phyloP scores from a whole-genome alignment of 2,888 invertebrate genomes.

The Lasiommata megera region DNA sequence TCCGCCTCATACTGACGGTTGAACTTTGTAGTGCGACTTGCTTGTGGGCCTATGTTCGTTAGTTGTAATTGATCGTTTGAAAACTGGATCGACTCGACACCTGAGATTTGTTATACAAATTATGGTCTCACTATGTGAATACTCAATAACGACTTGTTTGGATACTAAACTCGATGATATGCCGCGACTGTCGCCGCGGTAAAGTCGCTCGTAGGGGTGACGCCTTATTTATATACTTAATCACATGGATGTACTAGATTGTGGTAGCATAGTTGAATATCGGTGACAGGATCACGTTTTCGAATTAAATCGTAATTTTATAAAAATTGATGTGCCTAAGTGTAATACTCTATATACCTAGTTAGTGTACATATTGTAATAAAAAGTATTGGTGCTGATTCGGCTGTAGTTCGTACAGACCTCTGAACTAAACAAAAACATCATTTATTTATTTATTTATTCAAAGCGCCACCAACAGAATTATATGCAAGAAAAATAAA shows the following conservation, averaged over 20 bases:
- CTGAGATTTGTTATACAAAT: no score
- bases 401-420: neutral
- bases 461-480: no score
- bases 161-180: no score
- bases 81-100: no score
- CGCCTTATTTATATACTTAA: conserved; percentile 41
- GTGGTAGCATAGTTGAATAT: conserved; percentile 64
- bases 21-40: no score
- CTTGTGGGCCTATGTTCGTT: no score
- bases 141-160: no score
- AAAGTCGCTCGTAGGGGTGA: neutral
- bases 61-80: no score
- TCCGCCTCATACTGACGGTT: no score
- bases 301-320: conserved; percentile 78
- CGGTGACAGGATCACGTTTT: conserved; percentile 70
- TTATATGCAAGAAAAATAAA: no score
- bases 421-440: neutral
- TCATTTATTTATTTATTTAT: no score
- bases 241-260: conserved; percentile 60
- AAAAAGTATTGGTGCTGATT: conserved; percentile 39
- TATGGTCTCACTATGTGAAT: no score
- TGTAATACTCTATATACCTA: conserved; percentile 69
- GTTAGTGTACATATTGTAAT: conserved; percentile 64
- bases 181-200: neutral
- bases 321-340: conserved; percentile 82